phyloP scores from a whole-genome alignment of 1,140 invertebrate genomes.

The Dufourea novaeangliae region DNA sequence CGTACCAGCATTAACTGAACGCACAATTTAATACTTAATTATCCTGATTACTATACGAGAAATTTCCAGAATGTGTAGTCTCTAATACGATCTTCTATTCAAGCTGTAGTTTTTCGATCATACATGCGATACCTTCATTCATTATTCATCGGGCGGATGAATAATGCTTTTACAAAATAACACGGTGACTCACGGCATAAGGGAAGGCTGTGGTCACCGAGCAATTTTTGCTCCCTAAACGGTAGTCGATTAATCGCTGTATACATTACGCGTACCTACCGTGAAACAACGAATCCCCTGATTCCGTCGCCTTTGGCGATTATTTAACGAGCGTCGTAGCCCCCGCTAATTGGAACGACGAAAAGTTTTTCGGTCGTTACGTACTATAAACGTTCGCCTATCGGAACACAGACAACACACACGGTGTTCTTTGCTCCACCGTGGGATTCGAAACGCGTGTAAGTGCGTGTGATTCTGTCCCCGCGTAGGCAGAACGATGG shows the following conservation, averaged over 20 bases:
- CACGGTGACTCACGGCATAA: background rate
- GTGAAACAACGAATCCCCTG: background rate
- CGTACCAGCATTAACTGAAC: too few species aligned
- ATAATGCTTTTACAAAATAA: background rate
- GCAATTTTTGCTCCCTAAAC: background rate
- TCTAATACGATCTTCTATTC: background rate
- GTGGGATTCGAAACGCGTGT: background rate
- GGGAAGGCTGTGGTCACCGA: background rate
- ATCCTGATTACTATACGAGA: too few species aligned
- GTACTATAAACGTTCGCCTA: slow-evolving; percentile 1
- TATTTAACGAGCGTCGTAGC: slow-evolving; percentile 8
- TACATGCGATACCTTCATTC: background rate
- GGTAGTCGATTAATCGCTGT: slow-evolving; percentile 1
- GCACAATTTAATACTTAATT: too few species aligned
- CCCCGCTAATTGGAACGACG: slow-evolving; percentile 25
- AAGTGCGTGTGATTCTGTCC: slow-evolving; percentile 24
- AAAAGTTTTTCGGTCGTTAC: slow-evolving; percentile 28
- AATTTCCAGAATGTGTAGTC: too few species aligned
- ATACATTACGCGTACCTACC: background rate
- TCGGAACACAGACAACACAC: background rate
- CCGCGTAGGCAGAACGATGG: slow-evolving; percentile 47
- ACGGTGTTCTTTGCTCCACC: slow-evolving; percentile 18
- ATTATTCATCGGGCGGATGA: background rate
- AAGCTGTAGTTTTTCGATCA: background rate
- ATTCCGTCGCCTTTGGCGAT: background rate